Base-by-base conservation (phyloP, 2,797 vertebrate species). In the Aphelocoma californica region DNA sequence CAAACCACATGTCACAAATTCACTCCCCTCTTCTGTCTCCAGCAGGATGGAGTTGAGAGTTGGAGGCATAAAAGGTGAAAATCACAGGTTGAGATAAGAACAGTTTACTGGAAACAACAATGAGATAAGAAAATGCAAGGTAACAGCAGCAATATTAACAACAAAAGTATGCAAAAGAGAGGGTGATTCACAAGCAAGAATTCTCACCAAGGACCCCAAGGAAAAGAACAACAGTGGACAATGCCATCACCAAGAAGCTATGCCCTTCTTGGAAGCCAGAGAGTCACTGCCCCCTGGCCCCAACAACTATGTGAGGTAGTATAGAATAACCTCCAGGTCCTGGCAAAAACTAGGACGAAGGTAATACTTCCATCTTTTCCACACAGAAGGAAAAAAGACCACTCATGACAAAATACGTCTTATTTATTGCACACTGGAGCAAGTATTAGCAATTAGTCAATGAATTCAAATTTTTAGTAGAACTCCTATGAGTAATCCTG, bases 381-480 rank as follows among this genome's bases (percentile, higher is more conserved):
- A 80, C 3, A 19, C 9, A 75, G 47, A 84, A 85, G 34, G 34
- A 75, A 93, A 60, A 93, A 90, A 34, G 14, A 47, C 62, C 93
- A 82, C 81, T 84, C 51, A 75, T 86, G 62, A 80, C 93, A 77
- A 48, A 64, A 82, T 12, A 24, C 79, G 78, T 93, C 75, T 95
- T 92, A 57, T 83, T 95, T 96, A 86, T 77, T 92, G 45, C 66
- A 90, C n/a, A 17, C 31, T 84, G 58, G 60, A 62, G 31, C 82
- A 96, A 95, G 36, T 94, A 90, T 95, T 93, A 80, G 84, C 84
- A 96, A 95, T 97, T 96, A 97, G 79, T 85, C 81, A 40, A 31
- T 14, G 5, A 82, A 60, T 62, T 80, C 44, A 69, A 61, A 74
- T 48, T 83, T 96, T 92, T 93, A 91, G 77, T 84, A 81, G 29